A percentile compares a stretch with the other conserved stretches of the same genome.
Evolutionary conservation across 2,113 vertebrate genomes (phyloP).

Genomic region (Cyrtonyx montezumae): DNA sequence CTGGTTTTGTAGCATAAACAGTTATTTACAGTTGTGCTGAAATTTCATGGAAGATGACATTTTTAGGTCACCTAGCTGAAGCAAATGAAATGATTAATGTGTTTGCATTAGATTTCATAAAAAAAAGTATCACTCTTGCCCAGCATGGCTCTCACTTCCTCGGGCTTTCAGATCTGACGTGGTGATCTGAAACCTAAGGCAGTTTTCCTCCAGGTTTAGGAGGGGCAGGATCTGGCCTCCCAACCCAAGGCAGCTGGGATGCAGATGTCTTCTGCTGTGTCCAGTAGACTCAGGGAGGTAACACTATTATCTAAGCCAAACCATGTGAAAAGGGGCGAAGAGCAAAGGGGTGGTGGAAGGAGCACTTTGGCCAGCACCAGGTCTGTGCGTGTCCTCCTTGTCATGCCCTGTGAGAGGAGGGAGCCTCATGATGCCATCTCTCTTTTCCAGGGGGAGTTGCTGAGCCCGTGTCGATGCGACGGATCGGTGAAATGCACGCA

Average conservation of each 20-base stretch:
- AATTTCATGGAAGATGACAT: slow-evolving; percentile 4
- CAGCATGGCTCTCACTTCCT: not conserved
- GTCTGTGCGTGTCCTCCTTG: not conserved
- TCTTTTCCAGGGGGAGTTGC: slow-evolving; percentile 90
- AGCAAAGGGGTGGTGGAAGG: not conserved
- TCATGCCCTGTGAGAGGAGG: not conserved
- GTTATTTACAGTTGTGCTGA: slow-evolving; percentile 49
- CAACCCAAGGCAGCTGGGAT: not conserved
- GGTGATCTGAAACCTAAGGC: not conserved
- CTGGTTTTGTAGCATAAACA: slow-evolving; percentile 13
- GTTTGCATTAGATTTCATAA: not conserved
- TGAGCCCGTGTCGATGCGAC: slow-evolving; percentile 95
- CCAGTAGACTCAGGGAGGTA: not conserved
- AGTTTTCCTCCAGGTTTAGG: not conserved
- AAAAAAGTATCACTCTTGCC: not conserved
- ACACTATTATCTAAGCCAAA: not conserved
- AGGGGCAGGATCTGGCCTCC: not conserved
- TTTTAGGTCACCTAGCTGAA: slow-evolving; percentile 53
- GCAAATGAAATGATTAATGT: not conserved
- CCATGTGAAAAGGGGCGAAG: not conserved
- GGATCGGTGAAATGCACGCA: slow-evolving; percentile 98
- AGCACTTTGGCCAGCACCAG: not conserved
- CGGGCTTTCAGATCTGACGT: not conserved
- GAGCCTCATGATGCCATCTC: not conserved
- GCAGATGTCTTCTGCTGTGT: not conserved